phyloP scores from a whole-genome alignment of 2,888 invertebrate species.

The Lasioglossum lativentre region DNA sequence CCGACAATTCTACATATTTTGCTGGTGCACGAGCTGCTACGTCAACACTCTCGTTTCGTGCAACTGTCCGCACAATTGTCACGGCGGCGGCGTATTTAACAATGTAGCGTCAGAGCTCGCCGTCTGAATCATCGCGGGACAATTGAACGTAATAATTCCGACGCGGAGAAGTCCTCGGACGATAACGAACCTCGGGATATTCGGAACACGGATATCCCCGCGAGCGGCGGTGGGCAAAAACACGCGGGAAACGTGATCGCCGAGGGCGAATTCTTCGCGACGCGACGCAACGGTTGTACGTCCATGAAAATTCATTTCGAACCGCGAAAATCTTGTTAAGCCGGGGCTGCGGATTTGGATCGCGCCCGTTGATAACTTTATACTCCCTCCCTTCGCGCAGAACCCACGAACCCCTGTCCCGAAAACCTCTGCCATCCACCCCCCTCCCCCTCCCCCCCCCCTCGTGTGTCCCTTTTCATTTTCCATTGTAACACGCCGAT shows the following conservation, averaged over 20 bases:
- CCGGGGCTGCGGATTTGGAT: background rate
- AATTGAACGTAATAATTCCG: background rate
- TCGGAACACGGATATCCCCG: background rate
- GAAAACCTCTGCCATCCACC: background rate
- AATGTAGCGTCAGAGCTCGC: background rate
- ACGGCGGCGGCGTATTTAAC: background rate
- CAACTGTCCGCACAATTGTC: background rate
- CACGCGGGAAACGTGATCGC: conserved; percentile 2
- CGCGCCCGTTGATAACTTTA: conserved; percentile 1
- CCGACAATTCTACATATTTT: background rate
- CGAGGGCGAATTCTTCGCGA: background rate
- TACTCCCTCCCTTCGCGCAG: background rate
- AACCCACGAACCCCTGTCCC: background rate
- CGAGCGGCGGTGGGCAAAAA: background rate
- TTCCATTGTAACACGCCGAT: background rate
- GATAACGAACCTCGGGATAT: background rate
- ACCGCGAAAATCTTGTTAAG: conserved; percentile 26
- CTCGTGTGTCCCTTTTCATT: background rate
- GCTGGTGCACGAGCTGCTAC: background rate
- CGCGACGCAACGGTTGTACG: background rate
- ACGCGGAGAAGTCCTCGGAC: background rate
- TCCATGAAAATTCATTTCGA: conserved; percentile 12
- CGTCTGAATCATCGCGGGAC: background rate
- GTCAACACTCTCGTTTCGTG: background rate
- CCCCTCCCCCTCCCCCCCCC: too few relatives aligned